Percentiles rank a stretch among this genome's conserved stretches.
phyloP scores from a whole-genome alignment of 2,113 vertebrate genomes.

The Amazona guildingii region DNA sequence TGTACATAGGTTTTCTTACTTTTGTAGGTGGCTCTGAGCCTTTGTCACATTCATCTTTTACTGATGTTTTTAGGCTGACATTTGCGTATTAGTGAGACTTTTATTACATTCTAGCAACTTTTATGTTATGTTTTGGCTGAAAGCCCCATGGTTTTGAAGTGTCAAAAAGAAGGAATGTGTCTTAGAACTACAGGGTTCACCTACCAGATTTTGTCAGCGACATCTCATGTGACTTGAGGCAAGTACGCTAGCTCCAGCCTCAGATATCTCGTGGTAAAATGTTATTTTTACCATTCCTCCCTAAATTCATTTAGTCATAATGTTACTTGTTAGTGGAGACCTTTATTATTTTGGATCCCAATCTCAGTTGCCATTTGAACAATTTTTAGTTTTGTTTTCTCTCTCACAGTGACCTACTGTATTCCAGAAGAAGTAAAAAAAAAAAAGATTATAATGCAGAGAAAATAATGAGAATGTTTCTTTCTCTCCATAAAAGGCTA shows the following conservation, averaged over 20 bases:
- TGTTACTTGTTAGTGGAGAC: not conserved
- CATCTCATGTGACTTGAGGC: not conserved
- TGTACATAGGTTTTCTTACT: not conserved
- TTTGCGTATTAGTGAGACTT: not conserved
- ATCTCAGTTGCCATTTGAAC: not conserved
- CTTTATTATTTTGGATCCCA: not conserved
- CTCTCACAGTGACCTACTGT: not conserved
- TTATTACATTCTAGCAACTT: not conserved
- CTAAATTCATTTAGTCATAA: not conserved
- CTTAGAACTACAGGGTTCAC: not conserved
- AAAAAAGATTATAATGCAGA: not conserved
- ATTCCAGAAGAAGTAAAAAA: not conserved
- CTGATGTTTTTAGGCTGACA: not conserved
- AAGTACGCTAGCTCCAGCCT: not conserved
- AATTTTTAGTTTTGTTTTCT: not conserved
- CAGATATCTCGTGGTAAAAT: not conserved
- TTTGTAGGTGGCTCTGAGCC: not conserved
- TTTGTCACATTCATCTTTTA: accelerated
- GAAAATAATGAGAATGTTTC: not conserved
- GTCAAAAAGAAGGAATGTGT: not conserved
- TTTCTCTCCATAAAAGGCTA: not conserved
- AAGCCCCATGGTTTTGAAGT: not conserved
- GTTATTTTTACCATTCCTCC: not conserved
- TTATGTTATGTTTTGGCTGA: not conserved
- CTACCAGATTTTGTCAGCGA: not conserved